Evolutionary conservation across 2,888 invertebrate species (phyloP).

Genomic region (Smittia aterrima): DNA sequence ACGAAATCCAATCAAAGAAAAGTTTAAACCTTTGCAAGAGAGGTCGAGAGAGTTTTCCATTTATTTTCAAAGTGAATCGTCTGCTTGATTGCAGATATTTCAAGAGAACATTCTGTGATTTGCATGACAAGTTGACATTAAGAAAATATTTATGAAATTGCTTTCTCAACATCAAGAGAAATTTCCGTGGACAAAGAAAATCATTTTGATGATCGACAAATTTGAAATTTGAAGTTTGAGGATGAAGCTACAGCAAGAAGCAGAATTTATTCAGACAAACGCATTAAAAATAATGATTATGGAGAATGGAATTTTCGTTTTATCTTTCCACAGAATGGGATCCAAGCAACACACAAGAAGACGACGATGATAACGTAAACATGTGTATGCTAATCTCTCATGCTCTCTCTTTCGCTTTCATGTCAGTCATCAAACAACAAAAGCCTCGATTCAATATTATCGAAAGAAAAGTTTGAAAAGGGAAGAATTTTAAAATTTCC

Average conservation of each 20-base stretch:
- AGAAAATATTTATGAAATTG: no score
- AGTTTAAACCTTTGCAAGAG: not conserved
- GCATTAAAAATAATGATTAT: slow-evolving; percentile 38
- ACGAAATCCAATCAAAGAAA: not conserved
- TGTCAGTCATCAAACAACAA: slow-evolving; percentile 3
- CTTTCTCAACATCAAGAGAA: no score
- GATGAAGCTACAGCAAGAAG: not conserved
- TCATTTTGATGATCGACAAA: not conserved
- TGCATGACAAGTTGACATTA: not conserved
- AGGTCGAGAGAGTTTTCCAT: not conserved
- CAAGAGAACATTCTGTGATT: not conserved
- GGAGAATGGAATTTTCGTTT: slow-evolving; percentile 15
- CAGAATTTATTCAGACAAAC: not conserved
- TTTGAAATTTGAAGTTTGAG: not conserved
- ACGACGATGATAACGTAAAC: slow-evolving; percentile 18
- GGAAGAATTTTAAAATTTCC: no score
- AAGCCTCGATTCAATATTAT: not conserved
- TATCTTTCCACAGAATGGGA: slow-evolving; percentile 12
- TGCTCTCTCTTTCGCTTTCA: not conserved
- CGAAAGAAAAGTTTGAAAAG: no score
- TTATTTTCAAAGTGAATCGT: not conserved
- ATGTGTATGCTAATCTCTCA: slow-evolving; percentile 35
- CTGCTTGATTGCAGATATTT: slow-evolving; percentile 7
- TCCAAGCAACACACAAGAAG: no score
- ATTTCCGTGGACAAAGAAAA: no score